These are phyloP conservation scores for Hypomesus transpacificus DNA, from an alignment of 2,113 vertebrate genomes.

Conservation along the genomic window DNA sequence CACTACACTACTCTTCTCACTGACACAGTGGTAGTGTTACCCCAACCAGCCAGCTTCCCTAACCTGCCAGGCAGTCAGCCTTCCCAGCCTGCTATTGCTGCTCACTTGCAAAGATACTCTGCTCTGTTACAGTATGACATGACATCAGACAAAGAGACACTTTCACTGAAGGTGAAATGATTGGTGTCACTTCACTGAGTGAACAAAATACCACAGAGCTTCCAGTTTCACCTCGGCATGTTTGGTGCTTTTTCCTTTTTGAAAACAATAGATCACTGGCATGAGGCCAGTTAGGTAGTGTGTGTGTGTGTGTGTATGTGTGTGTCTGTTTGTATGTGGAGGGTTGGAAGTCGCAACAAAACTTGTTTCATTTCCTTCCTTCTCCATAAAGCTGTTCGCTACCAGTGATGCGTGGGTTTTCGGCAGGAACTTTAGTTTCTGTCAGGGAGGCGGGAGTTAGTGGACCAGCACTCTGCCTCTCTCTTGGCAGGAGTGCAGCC, in stretches of 20 bases:
- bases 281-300: constrained; percentile 46
- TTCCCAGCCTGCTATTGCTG: neutral
- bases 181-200: constrained; percentile 2
- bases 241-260: too few relatives aligned
- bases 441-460: neutral
- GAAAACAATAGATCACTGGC: constrained; percentile 48
- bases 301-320: neutral
- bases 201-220: constrained; percentile 55
- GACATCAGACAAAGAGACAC: constrained; percentile 44
- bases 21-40: too few relatives aligned
- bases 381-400: constrained; percentile 30
- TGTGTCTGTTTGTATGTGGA: constrained; percentile 29
- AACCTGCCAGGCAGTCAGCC: neutral
- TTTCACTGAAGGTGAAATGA: constrained; percentile 19
- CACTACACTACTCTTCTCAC: too few relatives aligned
- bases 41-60: neutral
- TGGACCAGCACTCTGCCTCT: too few relatives aligned
- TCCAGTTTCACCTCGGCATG: constrained; percentile 47
- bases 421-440: neutral
- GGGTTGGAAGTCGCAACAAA: constrained; percentile 36
- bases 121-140: constrained; percentile 20
- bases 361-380: constrained; percentile 45
- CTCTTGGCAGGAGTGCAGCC: too few relatives aligned
- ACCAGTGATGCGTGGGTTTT: neutral
- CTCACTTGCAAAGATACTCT: neutral